Conservation (phyloP, 1,140 invertebrate species). For the Campoletis sonorensis region DNA sequence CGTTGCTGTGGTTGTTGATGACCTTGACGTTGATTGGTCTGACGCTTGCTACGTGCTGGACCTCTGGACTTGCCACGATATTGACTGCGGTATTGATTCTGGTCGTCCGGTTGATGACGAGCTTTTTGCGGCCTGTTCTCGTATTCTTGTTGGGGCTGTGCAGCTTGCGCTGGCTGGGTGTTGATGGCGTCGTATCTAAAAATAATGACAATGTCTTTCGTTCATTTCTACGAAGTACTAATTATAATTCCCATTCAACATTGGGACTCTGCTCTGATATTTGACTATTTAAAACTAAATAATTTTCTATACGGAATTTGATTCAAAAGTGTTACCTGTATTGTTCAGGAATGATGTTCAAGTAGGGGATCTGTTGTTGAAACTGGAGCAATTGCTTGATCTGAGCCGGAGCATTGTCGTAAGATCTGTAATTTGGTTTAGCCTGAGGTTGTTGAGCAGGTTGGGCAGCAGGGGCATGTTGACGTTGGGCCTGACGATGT, state of each 20-base stretch:
- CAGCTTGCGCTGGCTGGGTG: slow-evolving; percentile 54
- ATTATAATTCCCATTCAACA: no score
- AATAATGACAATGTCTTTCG: slow-evolving; percentile 24
- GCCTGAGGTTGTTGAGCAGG: slow-evolving; percentile 38
- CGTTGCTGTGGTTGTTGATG: slow-evolving; percentile 48
- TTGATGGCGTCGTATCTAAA: slow-evolving; percentile 64
- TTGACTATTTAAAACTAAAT: no score
- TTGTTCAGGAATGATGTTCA: slow-evolving; percentile 73
- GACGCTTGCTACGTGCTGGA: slow-evolving; percentile 46
- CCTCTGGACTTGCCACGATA: slow-evolving; percentile 49
- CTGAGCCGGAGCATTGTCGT: slow-evolving; percentile 66
- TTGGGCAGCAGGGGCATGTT: slow-evolving; percentile 55
- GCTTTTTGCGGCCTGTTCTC: slow-evolving; percentile 19
- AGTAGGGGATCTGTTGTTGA: slow-evolving; percentile 72
- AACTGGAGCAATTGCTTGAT: slow-evolving; percentile 72
- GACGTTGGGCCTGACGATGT: slow-evolving; percentile 42
- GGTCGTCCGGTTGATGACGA: slow-evolving; percentile 41
- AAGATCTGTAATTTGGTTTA: slow-evolving; percentile 60
- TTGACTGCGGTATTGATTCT: slow-evolving; percentile 44
- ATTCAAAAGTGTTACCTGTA: slow-evolving; percentile 62
- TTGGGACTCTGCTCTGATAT: no score
- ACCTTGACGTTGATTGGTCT: slow-evolving; percentile 27
- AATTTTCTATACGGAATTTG: no score
- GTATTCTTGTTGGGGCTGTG: slow-evolving; percentile 15
- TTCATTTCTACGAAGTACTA: no score